phyloP scores from a whole-genome alignment of 2,113 vertebrate genomes.

The Gambusia affinis region DNA sequence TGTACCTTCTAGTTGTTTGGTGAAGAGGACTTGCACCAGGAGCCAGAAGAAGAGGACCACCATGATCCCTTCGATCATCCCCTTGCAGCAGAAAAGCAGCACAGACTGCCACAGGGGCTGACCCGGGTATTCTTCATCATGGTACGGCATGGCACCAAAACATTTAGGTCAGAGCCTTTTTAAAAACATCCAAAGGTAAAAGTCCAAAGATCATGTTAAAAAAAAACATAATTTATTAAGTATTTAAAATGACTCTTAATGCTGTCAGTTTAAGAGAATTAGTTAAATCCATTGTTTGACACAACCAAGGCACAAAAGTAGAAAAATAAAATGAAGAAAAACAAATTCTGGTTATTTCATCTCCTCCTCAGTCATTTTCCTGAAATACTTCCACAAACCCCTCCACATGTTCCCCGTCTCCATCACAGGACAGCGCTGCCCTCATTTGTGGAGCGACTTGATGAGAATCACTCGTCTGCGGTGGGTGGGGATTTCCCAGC shows the following conservation, averaged over 20 bases:
- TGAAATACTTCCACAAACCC: conserved; percentile 8
- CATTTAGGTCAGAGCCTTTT: background rate
- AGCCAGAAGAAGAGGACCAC: conserved; percentile 82
- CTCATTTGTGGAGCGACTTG: conserved; percentile 40
- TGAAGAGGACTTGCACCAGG: conserved; percentile 79
- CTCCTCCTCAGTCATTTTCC: background rate
- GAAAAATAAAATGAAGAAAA: background rate
- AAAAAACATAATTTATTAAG: background rate
- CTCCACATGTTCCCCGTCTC: conserved; percentile 2
- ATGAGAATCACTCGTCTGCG: conserved; percentile 19
- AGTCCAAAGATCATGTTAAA: conserved; percentile 10
- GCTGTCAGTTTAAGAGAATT: conserved; percentile 4
- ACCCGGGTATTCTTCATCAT: conserved; percentile 71
- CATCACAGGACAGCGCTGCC: conserved; percentile 25
- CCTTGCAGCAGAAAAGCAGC: conserved; percentile 80
- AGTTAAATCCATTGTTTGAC: conserved; percentile 25
- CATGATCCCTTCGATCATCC: conserved; percentile 82
- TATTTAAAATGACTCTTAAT: background rate
- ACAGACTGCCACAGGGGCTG: conserved; percentile 81
- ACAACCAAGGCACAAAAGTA: conserved; percentile 10
- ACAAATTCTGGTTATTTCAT: background rate
- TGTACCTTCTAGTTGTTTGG: conserved; percentile 78
- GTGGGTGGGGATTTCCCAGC: conserved; percentile 35
- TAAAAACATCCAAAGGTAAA: conserved; percentile 32
- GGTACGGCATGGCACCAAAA: conserved; percentile 68